Percentiles rank a stretch among this genome's conserved stretches.
These are phyloP conservation scores for Pygoscelis antarcticus DNA, from an alignment of 2,113 vertebrate genomes.

Conservation along the genomic window DNA sequence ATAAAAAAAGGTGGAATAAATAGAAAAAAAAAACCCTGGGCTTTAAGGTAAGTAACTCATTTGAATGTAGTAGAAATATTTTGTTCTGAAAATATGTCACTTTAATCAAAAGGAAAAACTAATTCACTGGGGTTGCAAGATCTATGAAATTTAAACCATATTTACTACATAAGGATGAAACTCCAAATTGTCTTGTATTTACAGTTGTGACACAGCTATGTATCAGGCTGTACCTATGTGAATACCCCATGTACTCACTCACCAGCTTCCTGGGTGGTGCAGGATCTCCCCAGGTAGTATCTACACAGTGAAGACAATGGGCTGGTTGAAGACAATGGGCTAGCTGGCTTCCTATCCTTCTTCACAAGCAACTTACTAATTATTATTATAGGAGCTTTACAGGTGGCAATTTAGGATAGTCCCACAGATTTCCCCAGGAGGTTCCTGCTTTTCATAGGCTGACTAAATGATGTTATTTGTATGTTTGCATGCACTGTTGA, in stretches of 20 bases:
- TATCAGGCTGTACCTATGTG: not conserved
- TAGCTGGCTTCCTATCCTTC: not conserved
- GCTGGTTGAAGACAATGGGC: not conserved
- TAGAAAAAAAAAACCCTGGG: not conserved
- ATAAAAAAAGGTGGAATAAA: not conserved
- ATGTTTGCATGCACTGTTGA: not conserved
- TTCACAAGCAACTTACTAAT: not conserved
- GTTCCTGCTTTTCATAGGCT: not conserved
- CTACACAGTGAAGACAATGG: not conserved
- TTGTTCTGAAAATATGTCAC: not conserved
- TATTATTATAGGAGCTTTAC: not conserved
- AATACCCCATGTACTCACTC: not conserved
- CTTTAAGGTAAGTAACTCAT: not conserved
- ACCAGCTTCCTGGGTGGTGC: not conserved
- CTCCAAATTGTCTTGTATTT: not conserved
- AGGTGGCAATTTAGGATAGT: not conserved
- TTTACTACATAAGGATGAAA: not conserved
- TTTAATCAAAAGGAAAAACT: not conserved
- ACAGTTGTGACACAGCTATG: not conserved
- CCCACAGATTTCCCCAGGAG: not conserved
- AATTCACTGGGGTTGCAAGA: fast-evolving
- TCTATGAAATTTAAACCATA: not conserved
- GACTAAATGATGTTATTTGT: not conserved
- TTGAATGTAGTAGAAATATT: not conserved
- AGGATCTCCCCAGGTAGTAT: not conserved